Evolutionary conservation across 1,140 invertebrate species (phyloP), one percentile per base, ranked within the genome.

Genomic region (Drosophila arawakana): DNA sequence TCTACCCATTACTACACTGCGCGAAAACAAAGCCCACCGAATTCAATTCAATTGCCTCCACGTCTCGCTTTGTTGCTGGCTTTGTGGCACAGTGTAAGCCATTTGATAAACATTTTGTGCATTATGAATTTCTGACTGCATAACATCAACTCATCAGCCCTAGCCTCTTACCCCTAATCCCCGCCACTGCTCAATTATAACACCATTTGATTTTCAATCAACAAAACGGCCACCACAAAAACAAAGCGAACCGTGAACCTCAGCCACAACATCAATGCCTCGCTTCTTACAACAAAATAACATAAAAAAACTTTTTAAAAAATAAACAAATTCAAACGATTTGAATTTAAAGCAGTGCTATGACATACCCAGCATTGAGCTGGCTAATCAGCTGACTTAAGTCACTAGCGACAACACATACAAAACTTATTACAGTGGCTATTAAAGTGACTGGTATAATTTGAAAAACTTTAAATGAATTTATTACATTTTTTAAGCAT

Each of bases 181-280:
- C 13, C 18, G 7, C 58, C 37, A 41, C n/a, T 30, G 63, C 57
- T 68, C 58, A 74, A 68, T 74, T 74, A 74, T 74, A 62, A 69
- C 72, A 69, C 72, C 72, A 74, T 74, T 74, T 74, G 72, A 74
- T 74, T 74, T 74, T 61, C 69, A 72, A 62, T 55, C 72, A 43
- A 43, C 41, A 43, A 43, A 43, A 43, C n/a, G 41, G n/a, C 11
- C n/a, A 43, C 41, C 41, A 13, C 44, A 68, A 67, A 68, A 67
- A 59, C 58, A 73, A 67, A 73, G 62, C 68, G 13, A n/a, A 37
- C 55, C 54, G 13, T 49, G 47, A 57, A 65, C 18, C 43, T 11
- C 13, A 18, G 8, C 39, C 57, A 49, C 41, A 73, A 61, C 54
- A 54, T 41, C 39, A 55, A 49, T 34, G 49, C 18, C 18, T 21